Evolutionary conservation across 1,140 invertebrate genomes (phyloP).

Genomic region (Trichomalopsis sarcophagae): DNA sequence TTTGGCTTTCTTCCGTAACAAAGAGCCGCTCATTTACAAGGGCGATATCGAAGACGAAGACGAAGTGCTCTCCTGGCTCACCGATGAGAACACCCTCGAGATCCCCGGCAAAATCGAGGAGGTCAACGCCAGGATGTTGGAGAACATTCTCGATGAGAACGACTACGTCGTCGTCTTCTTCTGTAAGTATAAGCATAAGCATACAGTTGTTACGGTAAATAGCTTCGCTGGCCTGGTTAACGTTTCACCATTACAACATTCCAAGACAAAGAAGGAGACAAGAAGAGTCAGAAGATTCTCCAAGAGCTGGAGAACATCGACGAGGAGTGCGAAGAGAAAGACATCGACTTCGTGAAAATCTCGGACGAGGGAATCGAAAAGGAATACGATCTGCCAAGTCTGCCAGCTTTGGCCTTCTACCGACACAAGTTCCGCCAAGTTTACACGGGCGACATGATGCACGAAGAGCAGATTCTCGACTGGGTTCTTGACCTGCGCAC

Average conservation of each 20-base stretch:
- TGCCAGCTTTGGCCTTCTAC: conserved; percentile 93
- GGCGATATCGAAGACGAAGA: conserved; percentile 94
- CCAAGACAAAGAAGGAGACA: conserved; percentile 91
- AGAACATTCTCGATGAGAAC: conserved; percentile 91
- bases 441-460: conserved; percentile 90
- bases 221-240: background rate
- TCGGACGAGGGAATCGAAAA: conserved; percentile 91
- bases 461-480: conserved; percentile 92
- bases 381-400: conserved; percentile 89
- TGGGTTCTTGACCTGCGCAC: conserved; percentile 92
- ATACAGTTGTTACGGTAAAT: background rate
- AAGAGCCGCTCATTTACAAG: conserved; percentile 87
- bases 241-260: conserved; percentile 27
- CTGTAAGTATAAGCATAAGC: conserved; percentile 82
- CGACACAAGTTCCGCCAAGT: conserved; percentile 93
- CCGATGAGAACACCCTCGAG: conserved; percentile 93
- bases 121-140: conserved; percentile 93
- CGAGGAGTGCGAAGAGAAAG: conserved; percentile 93
- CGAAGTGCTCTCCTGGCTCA: conserved; percentile 92
- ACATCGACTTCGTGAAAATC: conserved; percentile 95
- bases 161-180: conserved; percentile 94
- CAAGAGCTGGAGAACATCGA: conserved; percentile 95
- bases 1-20: conserved; percentile 93
- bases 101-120: conserved; percentile 95
- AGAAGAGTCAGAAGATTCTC: conserved; percentile 92